Evolutionary conservation across 2,113 vertebrate genomes (phyloP), one percentile per base, ranked within the genome.

Genomic region (Burhinus bistriatus): DNA sequence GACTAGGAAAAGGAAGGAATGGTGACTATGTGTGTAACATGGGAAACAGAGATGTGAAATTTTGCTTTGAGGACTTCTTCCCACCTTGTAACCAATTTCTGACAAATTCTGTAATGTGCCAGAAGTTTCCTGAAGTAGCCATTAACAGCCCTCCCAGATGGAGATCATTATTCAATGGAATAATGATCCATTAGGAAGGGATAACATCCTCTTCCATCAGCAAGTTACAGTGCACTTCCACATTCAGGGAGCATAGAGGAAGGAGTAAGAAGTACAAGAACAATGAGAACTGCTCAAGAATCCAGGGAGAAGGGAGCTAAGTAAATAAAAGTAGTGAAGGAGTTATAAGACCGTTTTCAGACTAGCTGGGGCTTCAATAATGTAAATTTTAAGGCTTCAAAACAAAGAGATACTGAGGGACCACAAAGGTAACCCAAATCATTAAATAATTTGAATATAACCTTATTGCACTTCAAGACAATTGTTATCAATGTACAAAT

Each of bases 181-280:
- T 90, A 94, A 87, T 61, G 49, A 83, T 69, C 54, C 27, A 83
- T 65, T 80, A 83, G 78, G 90, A 96, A 90, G 45, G 36, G 36
- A 85, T 85, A 88, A 94, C 62, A 88, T 96, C 82, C 95, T 93
- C 49, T 83, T 96, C 73, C 87, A 92, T 92, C 82, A 96, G 58
- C 66, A 90, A 77, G 44, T 66, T 80, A 83, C 54, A 45, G 66
- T 72, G 44, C 40, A 80, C 25, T 91, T 93, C 71, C 87, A 96
- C 36, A 52, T 85, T 62, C 36, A 80, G 25, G 54, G 49, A 91
- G n/a, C 32, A 88, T n/a, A 73, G 49, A 94, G 84, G 84, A 96
- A 96, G 81, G 72, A 66, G 55, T 42, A 47, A 91, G 58, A 90
- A 34, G 64, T n/a, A 66, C 0, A 7, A 72, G 62, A 96, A 97